Percentiles rank a stretch among this genome's conserved stretches.
Evolutionary conservation across 1,140 invertebrate species (phyloP).

Genomic region (Drosophila tsacasi): DNA sequence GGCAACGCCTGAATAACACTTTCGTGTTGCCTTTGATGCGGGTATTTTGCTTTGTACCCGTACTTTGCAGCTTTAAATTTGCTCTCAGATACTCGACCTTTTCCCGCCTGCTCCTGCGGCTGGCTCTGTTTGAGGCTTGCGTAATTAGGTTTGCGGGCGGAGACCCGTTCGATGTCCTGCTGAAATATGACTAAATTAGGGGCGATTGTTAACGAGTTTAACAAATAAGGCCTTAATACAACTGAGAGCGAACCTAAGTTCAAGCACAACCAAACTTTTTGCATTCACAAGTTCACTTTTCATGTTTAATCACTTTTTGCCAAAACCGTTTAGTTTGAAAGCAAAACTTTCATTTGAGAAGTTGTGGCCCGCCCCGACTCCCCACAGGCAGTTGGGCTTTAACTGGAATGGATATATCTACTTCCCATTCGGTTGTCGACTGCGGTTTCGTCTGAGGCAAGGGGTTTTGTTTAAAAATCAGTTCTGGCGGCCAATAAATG

Average conservation of each 20-base stretch:
- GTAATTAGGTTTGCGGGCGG: conserved; percentile 70
- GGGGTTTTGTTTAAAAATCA: conserved; percentile 30
- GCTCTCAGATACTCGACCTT: conserved; percentile 25
- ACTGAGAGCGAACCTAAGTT: neutral
- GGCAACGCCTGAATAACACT: conserved; percentile 54
- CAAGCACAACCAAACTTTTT: conserved; percentile 4
- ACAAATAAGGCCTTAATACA: neutral
- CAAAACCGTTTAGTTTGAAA: conserved; percentile 6
- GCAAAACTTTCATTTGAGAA: conserved; percentile 29
- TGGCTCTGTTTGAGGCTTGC: conserved; percentile 30
- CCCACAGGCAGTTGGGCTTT: conserved; percentile 19
- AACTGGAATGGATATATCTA: neutral
- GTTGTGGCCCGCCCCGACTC: neutral
- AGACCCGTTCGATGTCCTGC: conserved; percentile 29
- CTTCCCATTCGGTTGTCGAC: neutral
- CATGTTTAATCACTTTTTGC: conserved; percentile 18
- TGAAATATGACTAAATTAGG: conserved; percentile 22
- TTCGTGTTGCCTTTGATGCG: conserved; percentile 47
- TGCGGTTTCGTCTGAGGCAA: conserved; percentile 15
- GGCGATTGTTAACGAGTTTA: conserved; percentile 30
- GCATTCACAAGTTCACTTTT: conserved; percentile 17
- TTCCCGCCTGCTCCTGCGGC: conserved; percentile 34
- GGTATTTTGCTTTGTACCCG: conserved; percentile 49
- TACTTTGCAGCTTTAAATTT: conserved; percentile 52
- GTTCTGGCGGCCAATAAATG: conserved; percentile 37